Evolutionary conservation across 2,888 invertebrate species (phyloP).

Genomic region (Melanostoma mellinum): DNA sequence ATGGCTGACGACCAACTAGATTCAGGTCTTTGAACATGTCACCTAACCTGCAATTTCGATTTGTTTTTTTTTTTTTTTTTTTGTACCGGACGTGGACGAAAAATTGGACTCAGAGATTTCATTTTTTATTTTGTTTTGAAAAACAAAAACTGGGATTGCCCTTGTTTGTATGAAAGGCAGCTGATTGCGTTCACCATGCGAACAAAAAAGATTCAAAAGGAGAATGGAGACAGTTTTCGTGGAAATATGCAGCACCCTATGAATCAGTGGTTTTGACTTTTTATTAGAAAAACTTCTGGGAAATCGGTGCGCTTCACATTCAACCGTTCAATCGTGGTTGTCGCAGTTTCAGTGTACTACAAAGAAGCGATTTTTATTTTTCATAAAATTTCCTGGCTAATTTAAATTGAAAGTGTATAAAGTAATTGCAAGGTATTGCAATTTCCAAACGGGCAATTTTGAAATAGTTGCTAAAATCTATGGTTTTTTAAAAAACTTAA

Average conservation of each 20-base stretch:
- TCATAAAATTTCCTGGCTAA: too few relatives aligned
- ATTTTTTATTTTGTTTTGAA: background rate
- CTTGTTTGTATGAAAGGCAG: slow-evolving; percentile 35
- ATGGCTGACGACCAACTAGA: slow-evolving; percentile 5
- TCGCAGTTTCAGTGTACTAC: too few relatives aligned
- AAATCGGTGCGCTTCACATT: too few relatives aligned
- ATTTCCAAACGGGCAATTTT: too few relatives aligned
- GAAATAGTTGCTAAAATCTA: too few relatives aligned
- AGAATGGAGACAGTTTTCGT: background rate
- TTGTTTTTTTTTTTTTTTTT: slow-evolving; percentile 9
- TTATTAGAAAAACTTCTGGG: too few relatives aligned
- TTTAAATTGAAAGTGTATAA: too few relatives aligned
- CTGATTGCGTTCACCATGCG: slow-evolving; percentile 39
- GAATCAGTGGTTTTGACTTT: too few relatives aligned
- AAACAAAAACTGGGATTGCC: slow-evolving; percentile 36
- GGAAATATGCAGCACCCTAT: background rate
- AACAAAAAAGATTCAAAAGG: background rate
- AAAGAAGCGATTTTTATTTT: too few relatives aligned
- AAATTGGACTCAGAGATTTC: slow-evolving; percentile 3
- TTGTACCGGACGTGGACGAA: background rate
- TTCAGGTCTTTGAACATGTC: slow-evolving; percentile 27
- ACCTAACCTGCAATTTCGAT: slow-evolving; percentile 38
- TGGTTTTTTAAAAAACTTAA: too few relatives aligned
- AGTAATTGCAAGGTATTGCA: too few relatives aligned
- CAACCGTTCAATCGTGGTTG: too few relatives aligned